phyloP scores from a whole-genome alignment of 2,888 invertebrate species.

The Scelioninae gen. 1 region DNA sequence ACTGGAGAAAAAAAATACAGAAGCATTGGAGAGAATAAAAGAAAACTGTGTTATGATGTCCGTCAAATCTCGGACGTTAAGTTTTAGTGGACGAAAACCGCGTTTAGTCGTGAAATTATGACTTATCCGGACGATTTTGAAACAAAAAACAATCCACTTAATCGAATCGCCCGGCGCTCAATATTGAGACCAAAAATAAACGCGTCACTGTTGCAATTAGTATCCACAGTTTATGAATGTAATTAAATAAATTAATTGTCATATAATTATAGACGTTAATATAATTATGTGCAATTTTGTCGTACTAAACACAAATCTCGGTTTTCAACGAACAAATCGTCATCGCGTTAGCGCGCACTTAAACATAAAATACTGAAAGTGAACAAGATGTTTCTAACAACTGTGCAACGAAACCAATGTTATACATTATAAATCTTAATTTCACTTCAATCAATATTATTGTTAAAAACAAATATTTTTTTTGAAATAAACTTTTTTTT shows the following conservation, averaged over 20 bases:
- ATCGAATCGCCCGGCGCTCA: conserved; percentile 37
- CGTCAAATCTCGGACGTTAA: neutral
- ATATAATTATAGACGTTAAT: conserved; percentile 48
- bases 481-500: too few relatives aligned
- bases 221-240: conserved; percentile 38
- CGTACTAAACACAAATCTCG: conserved; percentile 27
- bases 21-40: too few relatives aligned
- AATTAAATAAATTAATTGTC: conserved; percentile 51
- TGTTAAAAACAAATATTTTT: too few relatives aligned
- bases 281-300: conserved; percentile 32
- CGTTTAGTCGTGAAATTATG: conserved; percentile 13
- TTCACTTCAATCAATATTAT: too few relatives aligned
- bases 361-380: too few relatives aligned
- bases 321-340: conserved; percentile 30
- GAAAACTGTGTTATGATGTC: neutral
- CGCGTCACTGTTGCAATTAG: conserved; percentile 31
- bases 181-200: conserved; percentile 31
- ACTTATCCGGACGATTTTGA: conserved; percentile 12
- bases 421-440: too few relatives aligned
- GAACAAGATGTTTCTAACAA: too few relatives aligned
- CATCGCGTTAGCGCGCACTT: too few relatives aligned
- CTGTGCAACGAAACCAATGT: too few relatives aligned
- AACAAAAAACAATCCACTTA: conserved; percentile 45
- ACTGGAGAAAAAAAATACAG: too few relatives aligned
- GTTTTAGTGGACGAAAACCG: neutral